Evolutionary conservation across 2,888 invertebrate genomes (phyloP).

Genomic region (Pammene fasciana): DNA sequence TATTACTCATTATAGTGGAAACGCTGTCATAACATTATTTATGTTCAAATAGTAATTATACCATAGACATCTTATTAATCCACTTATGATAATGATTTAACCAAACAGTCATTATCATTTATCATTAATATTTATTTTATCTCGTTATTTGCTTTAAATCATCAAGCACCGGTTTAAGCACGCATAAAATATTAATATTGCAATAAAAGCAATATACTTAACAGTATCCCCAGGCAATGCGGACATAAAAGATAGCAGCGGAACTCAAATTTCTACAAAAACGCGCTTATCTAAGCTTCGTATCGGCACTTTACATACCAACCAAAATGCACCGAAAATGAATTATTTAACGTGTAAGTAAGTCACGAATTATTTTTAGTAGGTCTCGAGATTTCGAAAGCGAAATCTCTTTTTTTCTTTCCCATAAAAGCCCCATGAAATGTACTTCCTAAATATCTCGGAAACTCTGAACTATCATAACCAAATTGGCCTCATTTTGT

Average conservation of each 20-base stretch:
- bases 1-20: no score
- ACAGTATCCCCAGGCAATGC: slow-evolving; percentile 47
- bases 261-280: slow-evolving; percentile 46
- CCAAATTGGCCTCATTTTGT: no score
- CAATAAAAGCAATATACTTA: slow-evolving; percentile 47
- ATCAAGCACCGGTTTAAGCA: slow-evolving; percentile 14
- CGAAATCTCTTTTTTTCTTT: not conserved
- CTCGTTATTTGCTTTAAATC: slow-evolving; percentile 4
- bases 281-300: slow-evolving; percentile 46
- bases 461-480: no score
- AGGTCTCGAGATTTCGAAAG: not conserved
- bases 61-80: no score
- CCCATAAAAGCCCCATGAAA: no score
- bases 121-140: slow-evolving; percentile 2
- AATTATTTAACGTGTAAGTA: slow-evolving; percentile 16
- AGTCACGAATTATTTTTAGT: slow-evolving; percentile 15
- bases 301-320: slow-evolving; percentile 45
- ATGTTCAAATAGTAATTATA: no score
- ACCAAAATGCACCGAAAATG: slow-evolving; percentile 36
- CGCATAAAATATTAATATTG: slow-evolving; percentile 45
- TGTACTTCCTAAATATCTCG: no score
- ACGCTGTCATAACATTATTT: no score
- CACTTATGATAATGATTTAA: no score
- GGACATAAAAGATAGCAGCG: slow-evolving; percentile 33
- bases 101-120: not conserved